Base-by-base conservation (phyloP, 64 coral and sea anemone genomes). In the Dendronephthya gigantea region DNA sequence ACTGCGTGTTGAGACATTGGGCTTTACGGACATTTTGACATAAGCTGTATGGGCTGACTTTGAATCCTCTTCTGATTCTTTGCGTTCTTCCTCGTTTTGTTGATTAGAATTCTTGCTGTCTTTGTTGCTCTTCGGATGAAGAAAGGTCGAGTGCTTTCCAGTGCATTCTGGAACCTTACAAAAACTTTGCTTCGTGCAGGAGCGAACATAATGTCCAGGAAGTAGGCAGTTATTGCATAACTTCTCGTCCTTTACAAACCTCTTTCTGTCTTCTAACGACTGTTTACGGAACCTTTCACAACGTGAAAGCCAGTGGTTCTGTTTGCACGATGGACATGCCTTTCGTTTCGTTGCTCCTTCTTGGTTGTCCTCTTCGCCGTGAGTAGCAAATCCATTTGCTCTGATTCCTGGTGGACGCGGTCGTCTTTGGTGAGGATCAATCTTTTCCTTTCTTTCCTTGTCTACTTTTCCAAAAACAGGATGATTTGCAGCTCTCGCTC, bases 81-180 rank as follows among this genome's bases (percentile, higher is more conserved):
- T 16, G 16, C 7, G 16, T 70, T 9, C 66, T 25, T 70, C 19
- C 29, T 25, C 8, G 9, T 70, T 8, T n/a, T 70, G 9, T 31
- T 31, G 6, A 8, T 8, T 9, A 70, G 6, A 6, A 31, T 70
- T 31, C 29, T 70, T 19, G 25, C 25, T n/a, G 17, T n/a, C 66
- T 70, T 9, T 19, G 17, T 31, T 7, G 19, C 6, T 31, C 29
- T 88, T 88, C 52, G 87, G 87, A 17, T 91, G 90, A 35, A 91
- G 82, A 39, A 83, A 91, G 4, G 85, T 91, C 17, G 90, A 91
- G 19, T 88, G 90, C 9, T 87, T 91, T 10, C n/a, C n/a, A 7
- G 50, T 83, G 9, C 90, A 91, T 7, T 43, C 90, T 82, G 82
- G 48, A 1, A 91, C 82, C 9, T 83, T 87, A 28, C 85, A 91